Conservation (phyloP, 2,888 invertebrate species). For the Oscheius sp. region DNA sequence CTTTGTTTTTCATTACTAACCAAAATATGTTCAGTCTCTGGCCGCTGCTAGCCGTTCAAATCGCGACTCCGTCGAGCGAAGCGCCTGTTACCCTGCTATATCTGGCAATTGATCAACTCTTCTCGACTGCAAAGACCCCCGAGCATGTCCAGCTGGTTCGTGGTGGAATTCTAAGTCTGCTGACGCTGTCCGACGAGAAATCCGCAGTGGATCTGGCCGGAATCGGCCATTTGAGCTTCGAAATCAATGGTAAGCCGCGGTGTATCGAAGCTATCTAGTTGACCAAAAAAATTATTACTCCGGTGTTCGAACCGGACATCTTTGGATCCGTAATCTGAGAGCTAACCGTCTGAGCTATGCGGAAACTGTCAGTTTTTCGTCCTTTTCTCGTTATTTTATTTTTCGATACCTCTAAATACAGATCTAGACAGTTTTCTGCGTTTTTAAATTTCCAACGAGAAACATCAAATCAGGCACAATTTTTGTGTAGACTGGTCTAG, state of each 20-base stretch:
- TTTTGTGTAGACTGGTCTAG: too few species aligned
- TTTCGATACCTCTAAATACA: too few species aligned
- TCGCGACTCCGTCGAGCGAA: not conserved
- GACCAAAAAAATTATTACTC: too few species aligned
- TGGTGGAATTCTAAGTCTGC: slow-evolving; percentile 48
- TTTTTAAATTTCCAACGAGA: not conserved
- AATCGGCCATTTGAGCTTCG: slow-evolving; percentile 1
- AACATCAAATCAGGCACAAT: too few species aligned
- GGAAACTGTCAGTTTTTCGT: too few species aligned
- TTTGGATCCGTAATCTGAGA: too few species aligned
- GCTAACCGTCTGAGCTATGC: too few species aligned
- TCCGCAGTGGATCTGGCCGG: not conserved
- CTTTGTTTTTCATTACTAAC: not conserved
- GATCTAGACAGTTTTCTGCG: not conserved
- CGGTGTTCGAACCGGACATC: too few species aligned
- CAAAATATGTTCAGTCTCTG: slow-evolving; percentile 8
- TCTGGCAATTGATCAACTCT: slow-evolving; percentile 48
- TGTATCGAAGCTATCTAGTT: too few species aligned
- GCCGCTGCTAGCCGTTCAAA: not conserved
- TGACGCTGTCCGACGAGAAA: slow-evolving; percentile 56
- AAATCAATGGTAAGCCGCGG: not conserved
- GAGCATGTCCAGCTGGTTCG: slow-evolving; percentile 47
- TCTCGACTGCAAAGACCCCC: slow-evolving; percentile 45
- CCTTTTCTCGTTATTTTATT: too few species aligned
- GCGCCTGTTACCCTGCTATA: slow-evolving; percentile 31